Base-by-base conservation (phyloP, 2,888 invertebrate species). In the Morinoia aosen region DNA sequence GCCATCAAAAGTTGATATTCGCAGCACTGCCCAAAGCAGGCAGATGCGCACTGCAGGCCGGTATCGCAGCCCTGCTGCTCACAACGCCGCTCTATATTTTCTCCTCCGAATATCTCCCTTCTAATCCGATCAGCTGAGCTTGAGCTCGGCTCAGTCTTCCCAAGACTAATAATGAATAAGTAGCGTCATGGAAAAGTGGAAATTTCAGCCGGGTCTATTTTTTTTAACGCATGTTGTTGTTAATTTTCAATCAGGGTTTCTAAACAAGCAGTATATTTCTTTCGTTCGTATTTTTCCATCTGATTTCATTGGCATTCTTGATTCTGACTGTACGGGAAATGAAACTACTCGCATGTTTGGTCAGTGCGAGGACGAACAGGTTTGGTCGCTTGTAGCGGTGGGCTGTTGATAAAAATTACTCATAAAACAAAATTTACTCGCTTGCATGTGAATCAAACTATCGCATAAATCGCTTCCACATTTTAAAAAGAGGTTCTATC, bases 61-160 rank as follows among this genome's bases (percentile, higher is more conserved):
- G 16, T 10, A 76, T 76, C 3, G 76, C 76, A 76, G 76, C 25
- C 25, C 33, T 33, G 76, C 19, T 33, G 76, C 76, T 33, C 76
- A 19, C 76, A 76, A 14, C 76, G 33, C 33, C 33, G 25, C 33
- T 10, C 76, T 76, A 76, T 76, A 76, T 76, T 90, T 90, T 90
- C 48, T 14, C 90, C 90, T 90, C 40, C 10, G 40, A 90, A 90
- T 48, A 90, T 48, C 14, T 90, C 40, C 40, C 90, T 90, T 39
- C 40, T 90, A 90, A 90, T 90, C 90, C 90, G 90, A 90, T 90
- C 90, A 90, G 76, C 76, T 33, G 76, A 76, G 76, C 76, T 76
- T 33, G 76, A 76, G 76, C 76, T 76, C 76, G 25, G 76, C 76
- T 76, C 76, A 76, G 76, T 25, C 76, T 76, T 76, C 76, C 76